Conservation (phyloP, 35 echinoderm and acorn worm genomes). For the Apostichopus japonicus region DNA sequence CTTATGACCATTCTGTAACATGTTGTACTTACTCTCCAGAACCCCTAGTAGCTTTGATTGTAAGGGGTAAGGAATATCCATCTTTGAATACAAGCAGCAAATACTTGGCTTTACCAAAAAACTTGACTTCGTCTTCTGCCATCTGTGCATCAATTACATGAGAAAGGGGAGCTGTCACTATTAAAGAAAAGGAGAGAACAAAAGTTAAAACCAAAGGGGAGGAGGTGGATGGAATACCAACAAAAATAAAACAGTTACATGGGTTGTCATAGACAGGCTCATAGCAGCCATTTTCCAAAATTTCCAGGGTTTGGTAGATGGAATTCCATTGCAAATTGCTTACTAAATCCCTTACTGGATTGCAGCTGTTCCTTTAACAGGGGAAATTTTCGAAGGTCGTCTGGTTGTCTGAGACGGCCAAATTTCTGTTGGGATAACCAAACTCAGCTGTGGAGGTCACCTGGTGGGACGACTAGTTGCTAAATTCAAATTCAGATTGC, state of each 20-base stretch:
- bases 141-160: constrained; percentile 47
- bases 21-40: constrained; percentile 19
- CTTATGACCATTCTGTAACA: too few species aligned
- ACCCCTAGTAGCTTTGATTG: constrained; percentile 45
- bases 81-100: constrained; percentile 54
- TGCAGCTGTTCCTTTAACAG: too few species aligned
- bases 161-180: constrained; percentile 50
- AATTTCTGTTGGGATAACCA: too few species aligned
- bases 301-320: not conserved
- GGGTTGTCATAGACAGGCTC: not conserved
- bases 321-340: too few species aligned
- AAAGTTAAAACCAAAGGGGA: not conserved
- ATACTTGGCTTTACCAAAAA: constrained; percentile 61
- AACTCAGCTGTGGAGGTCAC: too few species aligned
- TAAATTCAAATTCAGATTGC: too few species aligned
- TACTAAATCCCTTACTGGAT: too few species aligned
- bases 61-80: constrained; percentile 56
- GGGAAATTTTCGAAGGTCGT: too few species aligned
- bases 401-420: too few species aligned
- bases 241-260: not conserved
- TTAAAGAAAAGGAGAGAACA: not conserved
- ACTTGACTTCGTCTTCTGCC: constrained; percentile 56
- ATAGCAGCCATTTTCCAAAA: not conserved
- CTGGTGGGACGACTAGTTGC: too few species aligned
- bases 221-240: not conserved